Conservation (phyloP, 1,140 invertebrate genomes). For the Leptoteleia sp. region DNA sequence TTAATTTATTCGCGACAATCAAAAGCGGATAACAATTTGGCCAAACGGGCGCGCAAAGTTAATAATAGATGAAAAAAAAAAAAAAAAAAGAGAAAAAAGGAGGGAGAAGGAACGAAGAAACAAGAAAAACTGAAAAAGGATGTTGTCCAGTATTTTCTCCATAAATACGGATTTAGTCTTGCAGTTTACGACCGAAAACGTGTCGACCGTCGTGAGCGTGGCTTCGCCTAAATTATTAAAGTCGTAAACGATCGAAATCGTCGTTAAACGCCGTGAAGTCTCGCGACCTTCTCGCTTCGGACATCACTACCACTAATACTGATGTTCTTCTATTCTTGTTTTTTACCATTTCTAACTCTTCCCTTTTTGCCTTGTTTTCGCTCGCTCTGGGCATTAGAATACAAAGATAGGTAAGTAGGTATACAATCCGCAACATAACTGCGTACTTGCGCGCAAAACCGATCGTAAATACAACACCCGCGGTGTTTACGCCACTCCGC, state of each 20-base stretch:
- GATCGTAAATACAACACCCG: slow-evolving; percentile 31
- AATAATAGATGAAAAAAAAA: slow-evolving; percentile 41
- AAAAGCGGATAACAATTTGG: slow-evolving; percentile 29
- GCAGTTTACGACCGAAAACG: slow-evolving; percentile 80
- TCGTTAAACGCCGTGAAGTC: slow-evolving; percentile 78
- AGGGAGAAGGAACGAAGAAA: no score
- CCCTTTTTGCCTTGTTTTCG: slow-evolving; percentile 11
- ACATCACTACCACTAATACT: slow-evolving; percentile 53
- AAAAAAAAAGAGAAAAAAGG: no score
- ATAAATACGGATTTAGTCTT: slow-evolving; percentile 81
- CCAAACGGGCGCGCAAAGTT: slow-evolving; percentile 25
- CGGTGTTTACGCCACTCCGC: slow-evolving; percentile 9
- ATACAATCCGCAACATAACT: slow-evolving; percentile 26
- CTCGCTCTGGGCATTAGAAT: slow-evolving; percentile 58
- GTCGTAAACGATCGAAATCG: slow-evolving; percentile 81
- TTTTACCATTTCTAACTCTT: slow-evolving; percentile 24
- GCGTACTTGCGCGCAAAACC: slow-evolving; percentile 23
- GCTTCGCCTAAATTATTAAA: slow-evolving; percentile 81
- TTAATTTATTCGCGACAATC: slow-evolving; percentile 29
- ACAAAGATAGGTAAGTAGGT: slow-evolving; percentile 61
- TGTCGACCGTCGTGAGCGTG: slow-evolving; percentile 78
- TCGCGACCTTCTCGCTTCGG: slow-evolving; percentile 60
- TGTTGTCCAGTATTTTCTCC: slow-evolving; percentile 75
- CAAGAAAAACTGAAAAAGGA: slow-evolving; percentile 40
- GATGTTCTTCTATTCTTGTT: slow-evolving; percentile 65